Evolutionary conservation across 2,113 vertebrate species (phyloP).

Genomic region (Pitta sordida): DNA sequence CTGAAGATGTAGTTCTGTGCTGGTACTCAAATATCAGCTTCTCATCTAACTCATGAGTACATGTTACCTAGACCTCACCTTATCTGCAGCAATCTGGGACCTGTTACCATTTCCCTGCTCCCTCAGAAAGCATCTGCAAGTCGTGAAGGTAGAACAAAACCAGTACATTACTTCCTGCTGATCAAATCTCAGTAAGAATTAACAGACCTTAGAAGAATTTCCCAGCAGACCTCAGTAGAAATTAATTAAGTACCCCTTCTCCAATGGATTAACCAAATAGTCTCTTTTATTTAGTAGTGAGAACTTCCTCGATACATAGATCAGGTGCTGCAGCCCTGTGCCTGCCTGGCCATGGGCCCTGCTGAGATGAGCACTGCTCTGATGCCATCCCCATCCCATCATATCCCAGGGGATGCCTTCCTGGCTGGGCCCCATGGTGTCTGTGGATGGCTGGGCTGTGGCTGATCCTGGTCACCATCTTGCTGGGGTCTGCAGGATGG

Average conservation of each 20-base stretch:
- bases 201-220: constrained; percentile 60
- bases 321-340: not conserved
- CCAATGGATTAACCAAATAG: constrained; percentile 7
- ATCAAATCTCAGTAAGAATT: constrained; percentile 58
- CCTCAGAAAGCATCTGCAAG: not conserved
- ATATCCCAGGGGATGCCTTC: not conserved
- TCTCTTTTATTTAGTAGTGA: not conserved
- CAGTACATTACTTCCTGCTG: not conserved
- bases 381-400: too few relatives aligned
- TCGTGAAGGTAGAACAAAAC: not conserved
- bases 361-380: accelerated
- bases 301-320: not conserved
- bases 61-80: not conserved
- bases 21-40: not conserved
- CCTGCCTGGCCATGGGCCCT: not conserved
- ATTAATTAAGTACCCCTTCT: constrained; percentile 51
- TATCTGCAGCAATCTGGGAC: not conserved
- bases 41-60: not conserved
- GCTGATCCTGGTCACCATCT: not conserved
- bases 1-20: not conserved
- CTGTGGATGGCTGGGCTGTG: accelerated
- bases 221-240: constrained; percentile 17
- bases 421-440: not conserved
- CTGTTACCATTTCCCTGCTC: not conserved
- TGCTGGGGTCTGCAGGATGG: not conserved